Conservation (phyloP, 2,797 vertebrate genomes). For the Anguilla megastoma region DNA sequence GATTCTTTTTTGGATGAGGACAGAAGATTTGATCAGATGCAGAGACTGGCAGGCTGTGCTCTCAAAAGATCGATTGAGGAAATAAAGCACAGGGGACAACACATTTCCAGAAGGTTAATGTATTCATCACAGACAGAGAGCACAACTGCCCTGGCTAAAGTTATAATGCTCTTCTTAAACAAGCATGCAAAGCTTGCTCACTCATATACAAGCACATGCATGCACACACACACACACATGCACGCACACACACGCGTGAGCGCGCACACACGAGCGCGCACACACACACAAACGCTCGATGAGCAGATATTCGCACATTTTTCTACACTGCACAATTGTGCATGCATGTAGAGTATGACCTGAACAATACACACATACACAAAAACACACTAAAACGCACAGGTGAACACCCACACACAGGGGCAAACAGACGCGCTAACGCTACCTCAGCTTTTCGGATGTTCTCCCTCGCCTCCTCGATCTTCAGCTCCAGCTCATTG, state of each 20-base stretch:
- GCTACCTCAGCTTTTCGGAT: conserved; percentile 93
- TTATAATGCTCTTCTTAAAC: neutral
- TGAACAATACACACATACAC: neutral
- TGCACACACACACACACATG: neutral
- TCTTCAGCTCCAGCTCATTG: conserved; percentile 88
- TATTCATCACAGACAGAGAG: conserved; percentile 20
- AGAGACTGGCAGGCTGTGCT: conserved; percentile 38
- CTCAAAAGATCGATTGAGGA: conserved; percentile 30
- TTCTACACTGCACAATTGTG: too few relatives aligned
- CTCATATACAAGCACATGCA: neutral
- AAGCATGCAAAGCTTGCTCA: neutral
- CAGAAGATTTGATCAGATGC: conserved; percentile 31
- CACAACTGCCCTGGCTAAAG: neutral
- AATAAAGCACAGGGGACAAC: neutral
- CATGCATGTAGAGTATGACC: too few relatives aligned
- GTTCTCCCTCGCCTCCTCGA: conserved; percentile 90
- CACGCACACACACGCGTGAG: neutral
- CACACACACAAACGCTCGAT: neutral
- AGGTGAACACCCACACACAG: neutral
- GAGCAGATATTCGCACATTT: neutral
- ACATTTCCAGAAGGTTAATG: conserved; percentile 24
- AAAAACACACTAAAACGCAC: neutral
- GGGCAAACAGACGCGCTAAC: neutral
- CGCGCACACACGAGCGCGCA: neutral
- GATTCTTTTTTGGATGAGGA: neutral